These are phyloP conservation scores for Nebria salina DNA, from an alignment of 2,888 invertebrate species.

Conservation along the genomic window DNA sequence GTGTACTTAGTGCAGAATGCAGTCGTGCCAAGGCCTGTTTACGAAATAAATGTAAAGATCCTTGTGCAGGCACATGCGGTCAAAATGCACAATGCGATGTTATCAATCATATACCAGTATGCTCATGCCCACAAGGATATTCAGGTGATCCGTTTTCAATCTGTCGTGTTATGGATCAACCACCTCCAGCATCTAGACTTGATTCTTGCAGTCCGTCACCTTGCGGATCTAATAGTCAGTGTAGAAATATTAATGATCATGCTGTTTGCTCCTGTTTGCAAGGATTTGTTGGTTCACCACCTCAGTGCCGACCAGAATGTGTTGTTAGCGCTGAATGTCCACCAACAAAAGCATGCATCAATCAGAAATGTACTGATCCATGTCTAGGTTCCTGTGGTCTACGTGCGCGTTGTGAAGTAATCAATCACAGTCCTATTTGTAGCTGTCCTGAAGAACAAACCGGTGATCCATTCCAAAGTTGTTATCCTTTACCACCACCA, in stretches of 20 bases:
- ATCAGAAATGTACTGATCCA: constrained; percentile 68
- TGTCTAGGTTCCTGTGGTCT: constrained; percentile 68
- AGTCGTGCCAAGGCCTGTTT: constrained; percentile 72
- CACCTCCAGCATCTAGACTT: constrained; percentile 51
- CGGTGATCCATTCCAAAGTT: constrained; percentile 83
- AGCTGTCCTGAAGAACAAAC: constrained; percentile 68
- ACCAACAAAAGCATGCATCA: constrained; percentile 64
- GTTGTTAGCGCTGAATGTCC: constrained; percentile 66
- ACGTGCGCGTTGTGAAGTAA: constrained; percentile 66
- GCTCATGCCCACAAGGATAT: constrained; percentile 74
- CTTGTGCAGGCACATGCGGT: constrained; percentile 78
- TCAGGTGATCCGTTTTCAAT: constrained; percentile 73
- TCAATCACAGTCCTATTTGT: constrained; percentile 67
- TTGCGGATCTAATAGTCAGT: constrained; percentile 68
- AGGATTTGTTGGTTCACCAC: constrained; percentile 67
- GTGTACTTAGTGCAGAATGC: constrained; percentile 75
- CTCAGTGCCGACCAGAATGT: constrained; percentile 67
- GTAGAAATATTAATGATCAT: constrained; percentile 64
- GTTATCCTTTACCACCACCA: constrained; percentile 67
- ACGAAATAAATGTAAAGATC: constrained; percentile 74
- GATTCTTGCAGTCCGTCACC: constrained; percentile 65
- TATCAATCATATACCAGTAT: constrained; percentile 77
- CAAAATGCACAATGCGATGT: constrained; percentile 76
- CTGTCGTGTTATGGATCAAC: constrained; percentile 55
- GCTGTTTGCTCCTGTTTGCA: constrained; percentile 66